Percentiles rank a stretch among this genome's conserved stretches.
Evolutionary conservation across 2,888 invertebrate genomes (phyloP).

Genomic region (Selenia dentaria): DNA sequence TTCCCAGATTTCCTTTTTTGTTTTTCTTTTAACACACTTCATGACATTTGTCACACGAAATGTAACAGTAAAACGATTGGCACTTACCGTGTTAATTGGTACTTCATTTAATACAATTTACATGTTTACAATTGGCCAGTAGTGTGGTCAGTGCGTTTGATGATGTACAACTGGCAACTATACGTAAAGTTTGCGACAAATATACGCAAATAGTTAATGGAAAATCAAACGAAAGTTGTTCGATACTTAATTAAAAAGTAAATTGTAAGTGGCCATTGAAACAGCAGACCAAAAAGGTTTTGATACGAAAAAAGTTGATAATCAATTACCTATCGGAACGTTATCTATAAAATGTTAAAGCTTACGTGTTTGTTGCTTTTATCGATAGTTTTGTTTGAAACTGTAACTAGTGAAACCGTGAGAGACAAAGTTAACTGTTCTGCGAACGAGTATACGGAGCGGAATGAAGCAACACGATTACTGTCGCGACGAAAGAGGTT

Average conservation of each 20-base stretch:
- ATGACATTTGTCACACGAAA: conserved; percentile 36
- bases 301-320: no score
- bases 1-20: conserved; percentile 49
- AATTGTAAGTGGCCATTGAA: conserved; percentile 5
- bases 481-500: conserved; percentile 84
- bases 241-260: no score
- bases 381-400: conserved; percentile 31
- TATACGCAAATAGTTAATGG: no score
- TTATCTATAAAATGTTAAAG: conserved; percentile 20
- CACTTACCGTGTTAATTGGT: conserved; percentile 71
- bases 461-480: conserved; percentile 50
- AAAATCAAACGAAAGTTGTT: no score
- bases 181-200: conserved; percentile 29
- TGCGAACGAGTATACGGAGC: conserved; percentile 42
- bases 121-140: conserved; percentile 42
- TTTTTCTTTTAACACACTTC: conserved; percentile 37
- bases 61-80: conserved; percentile 70
- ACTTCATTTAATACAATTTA: conserved; percentile 63
- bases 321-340: not conserved
- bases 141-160: conserved; percentile 58
- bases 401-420: conserved; percentile 46
- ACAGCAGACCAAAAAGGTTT: not conserved
- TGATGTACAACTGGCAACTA: conserved; percentile 53
- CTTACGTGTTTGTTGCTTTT: conserved; percentile 18
- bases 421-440: conserved; percentile 45